Evolutionary conservation across 2,797 vertebrate genomes (phyloP).

Genomic region (Octomys mimax): DNA sequence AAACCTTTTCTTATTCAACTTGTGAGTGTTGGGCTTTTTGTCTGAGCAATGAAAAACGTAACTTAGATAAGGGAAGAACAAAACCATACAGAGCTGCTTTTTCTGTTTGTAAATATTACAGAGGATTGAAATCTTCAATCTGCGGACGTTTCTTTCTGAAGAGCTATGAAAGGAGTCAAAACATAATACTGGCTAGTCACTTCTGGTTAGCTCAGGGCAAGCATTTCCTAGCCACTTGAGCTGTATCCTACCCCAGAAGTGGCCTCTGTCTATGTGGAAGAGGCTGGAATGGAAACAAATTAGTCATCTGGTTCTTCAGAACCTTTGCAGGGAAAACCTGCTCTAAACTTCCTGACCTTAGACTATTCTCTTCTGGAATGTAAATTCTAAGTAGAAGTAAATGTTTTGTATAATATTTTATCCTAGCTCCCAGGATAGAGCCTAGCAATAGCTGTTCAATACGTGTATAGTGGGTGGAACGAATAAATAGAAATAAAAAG

Average conservation of each 20-base stretch:
- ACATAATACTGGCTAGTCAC: background rate
- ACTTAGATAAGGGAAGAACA: background rate
- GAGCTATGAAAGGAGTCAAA: background rate
- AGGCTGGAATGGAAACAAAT: background rate
- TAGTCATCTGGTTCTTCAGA: background rate
- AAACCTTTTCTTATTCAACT: background rate
- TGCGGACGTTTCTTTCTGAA: background rate
- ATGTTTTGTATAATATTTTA: background rate
- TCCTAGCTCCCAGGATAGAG: background rate
- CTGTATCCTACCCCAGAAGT: background rate
- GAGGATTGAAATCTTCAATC: background rate
- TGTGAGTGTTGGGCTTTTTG: background rate
- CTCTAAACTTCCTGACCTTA: background rate
- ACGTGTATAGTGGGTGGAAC: background rate
- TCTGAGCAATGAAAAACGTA: background rate
- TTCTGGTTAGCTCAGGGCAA: background rate
- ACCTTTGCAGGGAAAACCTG: background rate
- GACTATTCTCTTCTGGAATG: background rate
- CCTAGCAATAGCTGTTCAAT: background rate
- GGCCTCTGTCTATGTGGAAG: background rate
- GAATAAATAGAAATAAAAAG: background rate
- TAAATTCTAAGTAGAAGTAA: background rate
- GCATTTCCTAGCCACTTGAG: background rate
- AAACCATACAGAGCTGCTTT: background rate
- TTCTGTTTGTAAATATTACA: background rate